Percentiles rank a stretch among this genome's conserved stretches.
Conservation (phyloP, 2,113 vertebrate genomes). For the Physeter macrocephalus region DNA sequence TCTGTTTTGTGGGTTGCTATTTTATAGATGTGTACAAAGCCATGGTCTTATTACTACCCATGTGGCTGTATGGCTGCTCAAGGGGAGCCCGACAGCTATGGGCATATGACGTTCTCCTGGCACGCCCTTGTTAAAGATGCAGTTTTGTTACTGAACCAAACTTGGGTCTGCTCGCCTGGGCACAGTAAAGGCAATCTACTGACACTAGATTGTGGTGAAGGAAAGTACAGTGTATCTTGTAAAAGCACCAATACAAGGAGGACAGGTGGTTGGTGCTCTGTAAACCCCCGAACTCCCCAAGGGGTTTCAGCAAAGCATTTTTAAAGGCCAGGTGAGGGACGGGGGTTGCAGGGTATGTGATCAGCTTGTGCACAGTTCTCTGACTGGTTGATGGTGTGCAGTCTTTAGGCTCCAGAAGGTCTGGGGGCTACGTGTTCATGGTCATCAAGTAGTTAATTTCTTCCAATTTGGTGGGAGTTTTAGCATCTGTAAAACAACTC, state of each 20-base stretch:
- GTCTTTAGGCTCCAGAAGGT: neutral
- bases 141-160: neutral
- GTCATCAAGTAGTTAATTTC: neutral
- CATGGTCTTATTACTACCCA: neutral
- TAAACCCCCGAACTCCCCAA: neutral
- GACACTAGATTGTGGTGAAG: neutral
- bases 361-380: neutral
- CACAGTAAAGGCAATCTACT: neutral
- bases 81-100: neutral
- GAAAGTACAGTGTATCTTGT: neutral
- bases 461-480: neutral
- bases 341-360: neutral
- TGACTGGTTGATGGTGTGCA: neutral
- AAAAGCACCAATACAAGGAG: neutral
- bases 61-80: neutral
- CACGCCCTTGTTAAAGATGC: neutral
- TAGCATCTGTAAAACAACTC: neutral
- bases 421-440: neutral
- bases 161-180: neutral
- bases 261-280: neutral
- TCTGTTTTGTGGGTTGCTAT: neutral
- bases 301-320: neutral
- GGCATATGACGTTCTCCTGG: neutral
- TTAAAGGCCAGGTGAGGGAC: neutral
- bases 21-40: slow-evolving; percentile 10